Evolutionary conservation across 2,113 vertebrate species (phyloP).

Genomic region (Columbina picui): DNA sequence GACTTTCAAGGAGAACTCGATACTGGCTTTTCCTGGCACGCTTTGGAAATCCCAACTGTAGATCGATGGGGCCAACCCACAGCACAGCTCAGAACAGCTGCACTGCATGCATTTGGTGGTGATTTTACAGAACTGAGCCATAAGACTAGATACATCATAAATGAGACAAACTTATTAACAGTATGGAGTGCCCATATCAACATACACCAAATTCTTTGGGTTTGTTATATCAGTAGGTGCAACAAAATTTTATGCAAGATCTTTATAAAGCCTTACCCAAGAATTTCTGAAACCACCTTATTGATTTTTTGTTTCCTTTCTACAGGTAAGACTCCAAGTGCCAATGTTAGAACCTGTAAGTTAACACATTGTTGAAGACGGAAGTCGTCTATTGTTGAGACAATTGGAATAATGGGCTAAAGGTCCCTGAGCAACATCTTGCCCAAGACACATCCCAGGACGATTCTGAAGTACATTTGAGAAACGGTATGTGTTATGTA

Average conservation of each 20-base stretch:
- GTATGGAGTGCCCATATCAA: not conserved
- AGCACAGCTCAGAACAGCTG: not conserved
- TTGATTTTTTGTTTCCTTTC: not conserved
- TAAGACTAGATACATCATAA: not conserved
- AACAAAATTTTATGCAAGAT: not conserved
- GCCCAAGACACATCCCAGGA: not conserved
- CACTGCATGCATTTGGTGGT: not conserved
- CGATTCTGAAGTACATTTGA: not conserved
- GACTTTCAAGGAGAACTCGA: not conserved
- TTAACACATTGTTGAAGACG: not conserved
- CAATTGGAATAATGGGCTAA: not conserved
- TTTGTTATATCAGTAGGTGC: not conserved
- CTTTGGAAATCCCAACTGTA: not conserved
- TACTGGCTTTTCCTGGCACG: fast-evolving
- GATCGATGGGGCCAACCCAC: not conserved
- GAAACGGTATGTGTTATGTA: fast-evolving
- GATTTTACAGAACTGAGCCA: not conserved
- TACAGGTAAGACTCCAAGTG: not conserved
- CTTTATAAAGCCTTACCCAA: not conserved
- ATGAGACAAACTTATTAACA: not conserved
- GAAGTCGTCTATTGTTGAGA: not conserved
- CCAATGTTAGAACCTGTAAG: not conserved
- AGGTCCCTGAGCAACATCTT: not conserved
- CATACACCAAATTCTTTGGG: not conserved
- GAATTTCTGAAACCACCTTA: not conserved